Percentiles rank a stretch among this genome's conserved stretches.
Evolutionary conservation across 2,797 vertebrate species (phyloP).

Genomic region (Neostethus bicornis): DNA sequence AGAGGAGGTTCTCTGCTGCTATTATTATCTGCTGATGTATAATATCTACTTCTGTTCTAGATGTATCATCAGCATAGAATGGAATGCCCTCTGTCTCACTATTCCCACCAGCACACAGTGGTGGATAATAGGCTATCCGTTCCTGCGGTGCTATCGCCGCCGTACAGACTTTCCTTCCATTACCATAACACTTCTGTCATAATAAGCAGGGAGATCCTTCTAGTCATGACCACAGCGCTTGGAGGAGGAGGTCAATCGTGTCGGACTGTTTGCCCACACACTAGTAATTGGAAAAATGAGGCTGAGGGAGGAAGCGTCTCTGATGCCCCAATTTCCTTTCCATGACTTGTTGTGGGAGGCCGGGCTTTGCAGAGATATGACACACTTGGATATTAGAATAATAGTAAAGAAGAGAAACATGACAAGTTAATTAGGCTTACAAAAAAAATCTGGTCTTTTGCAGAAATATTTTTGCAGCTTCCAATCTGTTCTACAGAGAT

Average conservation of each 20-base stretch:
- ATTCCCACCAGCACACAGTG: constrained; percentile 49
- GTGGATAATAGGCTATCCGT: constrained; percentile 65
- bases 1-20: constrained; percentile 37
- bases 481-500: constrained; percentile 14
- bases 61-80: constrained; percentile 67
- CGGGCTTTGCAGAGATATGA: not conserved
- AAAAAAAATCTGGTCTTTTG: not conserved
- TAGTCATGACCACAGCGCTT: constrained; percentile 56
- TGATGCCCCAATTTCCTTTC: constrained; percentile 25
- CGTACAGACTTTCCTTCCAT: constrained; percentile 62
- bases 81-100: constrained; percentile 54
- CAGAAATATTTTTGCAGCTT: constrained; percentile 12
- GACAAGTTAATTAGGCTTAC: not conserved
- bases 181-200: constrained; percentile 67
- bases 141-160: constrained; percentile 58
- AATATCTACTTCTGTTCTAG: constrained; percentile 44
- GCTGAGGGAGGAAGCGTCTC: constrained; percentile 25
- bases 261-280: constrained; percentile 57
- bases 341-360: constrained; percentile 7
- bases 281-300: constrained; percentile 67
- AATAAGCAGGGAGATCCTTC: constrained; percentile 63
- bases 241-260: constrained; percentile 61
- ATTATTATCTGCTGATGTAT: constrained; percentile 53
- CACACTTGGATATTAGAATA: not conserved
- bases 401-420: constrained; percentile 4